Evolutionary conservation across 2,113 vertebrate species (phyloP).

Genomic region (Forbesichthys agassizii): DNA sequence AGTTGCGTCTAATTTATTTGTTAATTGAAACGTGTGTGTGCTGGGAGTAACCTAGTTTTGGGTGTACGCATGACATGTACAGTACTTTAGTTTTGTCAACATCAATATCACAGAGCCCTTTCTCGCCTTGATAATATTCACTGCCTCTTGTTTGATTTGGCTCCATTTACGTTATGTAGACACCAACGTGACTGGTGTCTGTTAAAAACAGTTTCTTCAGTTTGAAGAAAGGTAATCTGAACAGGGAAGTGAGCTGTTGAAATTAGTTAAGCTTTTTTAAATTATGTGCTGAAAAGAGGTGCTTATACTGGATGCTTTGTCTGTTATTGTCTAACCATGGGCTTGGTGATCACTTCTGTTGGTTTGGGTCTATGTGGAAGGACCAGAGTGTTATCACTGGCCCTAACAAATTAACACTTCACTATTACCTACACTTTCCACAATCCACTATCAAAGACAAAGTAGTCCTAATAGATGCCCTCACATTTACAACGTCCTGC

Average conservation of each 20-base stretch:
- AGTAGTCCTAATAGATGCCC: conserved; percentile 31
- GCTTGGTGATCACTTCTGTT: conserved; percentile 12
- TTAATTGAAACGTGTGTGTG: too few relatives aligned
- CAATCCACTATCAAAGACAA: conserved; percentile 34
- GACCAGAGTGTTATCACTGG: conserved; percentile 21
- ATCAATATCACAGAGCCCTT: conserved; percentile 10
- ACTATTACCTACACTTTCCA: conserved; percentile 32
- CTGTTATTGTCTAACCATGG: conserved; percentile 29
- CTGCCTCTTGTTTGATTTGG: not conserved
- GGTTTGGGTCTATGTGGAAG: conserved; percentile 14
- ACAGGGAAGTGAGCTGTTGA: conserved; percentile 21
- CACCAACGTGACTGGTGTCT: not conserved
- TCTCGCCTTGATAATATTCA: conserved; percentile 4
- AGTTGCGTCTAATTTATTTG: too few relatives aligned
- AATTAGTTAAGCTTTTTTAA: conserved; percentile 3
- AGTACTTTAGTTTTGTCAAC: not conserved
- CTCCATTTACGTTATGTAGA: not conserved
- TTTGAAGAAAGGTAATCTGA: conserved; percentile 21
- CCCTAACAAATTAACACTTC: conserved; percentile 34
- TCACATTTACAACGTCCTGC: conserved; percentile 40
- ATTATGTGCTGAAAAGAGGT: not conserved
- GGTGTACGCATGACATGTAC: too few relatives aligned
- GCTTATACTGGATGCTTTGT: conserved; percentile 9
- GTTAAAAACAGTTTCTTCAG: conserved; percentile 23
- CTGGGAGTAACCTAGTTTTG: too few relatives aligned